Evolutionary conservation across 2,113 vertebrate genomes (phyloP), one percentile per base, ranked within the genome.

Genomic region (Brachypodius melanocephalos): DNA sequence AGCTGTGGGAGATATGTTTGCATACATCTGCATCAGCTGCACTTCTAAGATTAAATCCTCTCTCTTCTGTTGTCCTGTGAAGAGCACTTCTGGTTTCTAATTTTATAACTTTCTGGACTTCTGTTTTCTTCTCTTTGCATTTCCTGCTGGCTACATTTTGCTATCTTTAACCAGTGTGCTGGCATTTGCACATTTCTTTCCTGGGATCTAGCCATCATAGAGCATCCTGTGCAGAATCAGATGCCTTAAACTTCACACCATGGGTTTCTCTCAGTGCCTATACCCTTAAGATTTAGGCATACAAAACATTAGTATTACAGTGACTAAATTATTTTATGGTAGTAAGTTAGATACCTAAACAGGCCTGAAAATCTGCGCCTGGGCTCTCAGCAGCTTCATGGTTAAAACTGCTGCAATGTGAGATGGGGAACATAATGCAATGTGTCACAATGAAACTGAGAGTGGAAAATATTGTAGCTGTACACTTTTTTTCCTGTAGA

Each of bases 91-190:
- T 55, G 17, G 29, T 68, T 90, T 63, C 11, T 32, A 59, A 24
- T 46, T 82, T 71, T 78, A 74, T 8, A 75, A 54, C 20, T 36
- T 58, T n/a, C 10, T 22, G 5, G 19, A 42, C 42, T 63, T 42
- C 28, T 82, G 2, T 54, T 59, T 85, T 82, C n/a, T 59, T 73
- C 28, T 34, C 22, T 59, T 45, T 32, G 8, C 40, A 17, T 77
- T 83, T 86, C 45, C 54, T 40, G 6, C 48, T 83, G 54, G 9
- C 28, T 61, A 9, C 2, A 2, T 76, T 61, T 85, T 13, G 2
- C 4, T 4, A 0, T 51, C 14, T 18, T 82, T 6, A 6, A n/a
- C 17, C 0, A 3, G 18, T 34, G 19, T 74, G 6, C 18, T 73
- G 43, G 15, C 11, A 65, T 55, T 76, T 51, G 20, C n/a, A 83